phyloP scores from a whole-genome alignment of 1,140 invertebrate genomes.

The Lepidotrigona ventralis region DNA sequence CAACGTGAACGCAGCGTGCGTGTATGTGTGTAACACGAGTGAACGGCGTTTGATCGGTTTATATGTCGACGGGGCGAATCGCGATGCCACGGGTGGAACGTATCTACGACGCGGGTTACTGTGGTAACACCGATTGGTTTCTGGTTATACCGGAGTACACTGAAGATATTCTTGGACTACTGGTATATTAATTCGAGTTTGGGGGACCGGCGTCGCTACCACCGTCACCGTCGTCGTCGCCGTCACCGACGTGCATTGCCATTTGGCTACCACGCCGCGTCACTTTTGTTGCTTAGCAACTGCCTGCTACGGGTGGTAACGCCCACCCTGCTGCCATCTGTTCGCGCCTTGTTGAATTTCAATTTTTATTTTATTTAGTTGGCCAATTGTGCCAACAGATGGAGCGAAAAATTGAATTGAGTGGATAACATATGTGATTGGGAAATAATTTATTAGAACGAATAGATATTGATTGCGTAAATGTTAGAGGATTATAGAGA shows the following conservation, averaged over 20 bases:
- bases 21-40: conserved; percentile 2
- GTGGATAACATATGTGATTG: background rate
- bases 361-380: background rate
- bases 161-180: conserved; percentile 68
- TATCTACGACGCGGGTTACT: conserved; percentile 41
- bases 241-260: conserved; percentile 34
- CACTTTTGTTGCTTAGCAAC: conserved; percentile 62
- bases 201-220: conserved; percentile 52
- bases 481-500: no score
- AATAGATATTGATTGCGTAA: background rate
- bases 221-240: conserved; percentile 38
- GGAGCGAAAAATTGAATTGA: background rate
- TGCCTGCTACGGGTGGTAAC: background rate
- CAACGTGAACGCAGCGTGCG: conserved; percentile 23
- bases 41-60: conserved; percentile 21
- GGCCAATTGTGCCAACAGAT: background rate
- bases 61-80: conserved; percentile 13
- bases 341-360: background rate
- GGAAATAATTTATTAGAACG: background rate
- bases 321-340: conserved; percentile 30
- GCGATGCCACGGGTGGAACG: conserved; percentile 31
- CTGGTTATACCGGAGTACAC: conserved; percentile 43
- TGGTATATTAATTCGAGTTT: conserved; percentile 68
- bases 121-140: conserved; percentile 43
- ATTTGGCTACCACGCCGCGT: conserved; percentile 43